A percentile compares a stretch with the other conserved stretches of the same genome.
phyloP scores from a whole-genome alignment of 2,797 vertebrate species.

The Sebastes vulpes region DNA sequence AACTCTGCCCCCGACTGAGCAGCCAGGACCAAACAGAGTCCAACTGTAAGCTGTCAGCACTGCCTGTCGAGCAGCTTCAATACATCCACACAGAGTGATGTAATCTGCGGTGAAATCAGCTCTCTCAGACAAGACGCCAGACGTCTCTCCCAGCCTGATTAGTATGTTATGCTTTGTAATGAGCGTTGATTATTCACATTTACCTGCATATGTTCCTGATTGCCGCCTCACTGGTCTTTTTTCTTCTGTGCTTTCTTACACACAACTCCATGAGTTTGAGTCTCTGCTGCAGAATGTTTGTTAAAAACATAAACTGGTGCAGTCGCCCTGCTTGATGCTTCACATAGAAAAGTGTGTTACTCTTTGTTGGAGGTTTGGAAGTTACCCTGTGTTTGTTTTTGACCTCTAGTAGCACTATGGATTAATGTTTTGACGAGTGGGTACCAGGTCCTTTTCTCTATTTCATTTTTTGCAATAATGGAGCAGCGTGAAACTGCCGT shows the following conservation, averaged over 20 bases:
- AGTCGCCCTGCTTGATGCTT: not conserved
- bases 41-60: not conserved
- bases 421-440: not conserved
- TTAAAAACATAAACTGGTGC: not conserved
- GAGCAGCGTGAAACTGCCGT: too few species aligned
- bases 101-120: slow-evolving; percentile 19
- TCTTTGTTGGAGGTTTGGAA: not conserved
- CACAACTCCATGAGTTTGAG: not conserved
- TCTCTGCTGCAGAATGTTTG: not conserved
- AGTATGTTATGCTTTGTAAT: slow-evolving; percentile 33
- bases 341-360: not conserved
- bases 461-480: too few species aligned
- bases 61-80: not conserved
- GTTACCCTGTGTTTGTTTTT: too few species aligned
- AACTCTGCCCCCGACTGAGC: not conserved
- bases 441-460: not conserved
- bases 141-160: slow-evolving; percentile 26
- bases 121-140: slow-evolving; percentile 10
- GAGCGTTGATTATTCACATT: slow-evolving; percentile 50
- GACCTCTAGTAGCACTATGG: not conserved
- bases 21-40: slow-evolving; percentile 17
- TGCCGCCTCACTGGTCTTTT: slow-evolving; percentile 14
- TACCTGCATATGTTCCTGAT: slow-evolving; percentile 58
- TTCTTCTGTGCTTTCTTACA: not conserved
- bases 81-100: not conserved